Evolutionary conservation across 2,888 invertebrate genomes (phyloP).

Genomic region (Anaspis maculata): DNA sequence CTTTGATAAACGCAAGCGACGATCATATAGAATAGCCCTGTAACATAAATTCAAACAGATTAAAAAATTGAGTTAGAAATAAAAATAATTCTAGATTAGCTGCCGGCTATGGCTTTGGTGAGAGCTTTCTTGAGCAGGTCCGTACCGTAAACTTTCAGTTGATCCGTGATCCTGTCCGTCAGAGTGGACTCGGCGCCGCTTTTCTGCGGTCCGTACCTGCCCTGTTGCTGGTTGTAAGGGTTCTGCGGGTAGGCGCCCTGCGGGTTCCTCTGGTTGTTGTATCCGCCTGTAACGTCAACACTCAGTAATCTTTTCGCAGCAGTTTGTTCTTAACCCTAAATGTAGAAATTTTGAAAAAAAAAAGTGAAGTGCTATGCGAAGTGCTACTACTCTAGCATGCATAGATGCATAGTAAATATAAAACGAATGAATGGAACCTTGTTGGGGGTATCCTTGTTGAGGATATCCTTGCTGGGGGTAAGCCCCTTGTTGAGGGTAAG

Average conservation of each 20-base stretch:
- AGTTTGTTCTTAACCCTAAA: too few relatives aligned
- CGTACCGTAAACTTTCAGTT: conserved; percentile 39
- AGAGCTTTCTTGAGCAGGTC: conserved; percentile 36
- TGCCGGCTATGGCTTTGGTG: conserved; percentile 16
- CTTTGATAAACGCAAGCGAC: conserved; percentile 24
- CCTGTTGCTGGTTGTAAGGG: conserved; percentile 16
- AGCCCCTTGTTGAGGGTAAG: conserved; percentile 18
- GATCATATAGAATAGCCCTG: conserved; percentile 40
- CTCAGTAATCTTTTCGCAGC: too few relatives aligned
- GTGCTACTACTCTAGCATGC: too few relatives aligned
- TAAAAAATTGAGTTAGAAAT: background rate
- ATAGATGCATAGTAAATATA: too few relatives aligned
- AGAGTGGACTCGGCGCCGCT: conserved; percentile 17
- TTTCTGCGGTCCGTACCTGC: conserved; percentile 15
- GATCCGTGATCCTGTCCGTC: conserved; percentile 33
- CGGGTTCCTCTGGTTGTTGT: conserved; percentile 10
- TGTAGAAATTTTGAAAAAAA: too few relatives aligned
- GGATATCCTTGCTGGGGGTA: conserved; percentile 22
- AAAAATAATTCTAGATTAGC: too few relatives aligned
- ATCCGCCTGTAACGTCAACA: too few relatives aligned
- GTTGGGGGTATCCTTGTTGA: conserved; percentile 10
- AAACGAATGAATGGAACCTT: too few relatives aligned
- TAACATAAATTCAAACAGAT: conserved; percentile 28
- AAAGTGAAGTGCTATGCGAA: too few relatives aligned
- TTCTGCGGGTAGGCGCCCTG: conserved; percentile 2